phyloP scores from a whole-genome alignment of 2,888 invertebrate species.

The Caenorhabditis sulstoni region DNA sequence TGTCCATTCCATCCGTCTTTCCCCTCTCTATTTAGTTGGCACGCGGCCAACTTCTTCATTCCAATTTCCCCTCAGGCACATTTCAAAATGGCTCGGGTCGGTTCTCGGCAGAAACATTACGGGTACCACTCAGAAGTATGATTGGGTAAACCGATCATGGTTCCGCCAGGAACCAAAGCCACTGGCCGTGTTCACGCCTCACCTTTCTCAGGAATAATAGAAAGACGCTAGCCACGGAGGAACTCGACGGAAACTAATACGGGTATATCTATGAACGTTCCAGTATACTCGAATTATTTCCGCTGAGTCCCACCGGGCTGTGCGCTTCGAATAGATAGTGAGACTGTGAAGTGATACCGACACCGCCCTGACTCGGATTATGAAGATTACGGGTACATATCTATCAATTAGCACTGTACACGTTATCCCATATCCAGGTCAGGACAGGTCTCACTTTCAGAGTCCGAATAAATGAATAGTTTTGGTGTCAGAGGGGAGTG shows the following conservation, averaged over 20 bases:
- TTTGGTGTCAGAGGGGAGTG: neutral
- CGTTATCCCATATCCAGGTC: conserved; percentile 60
- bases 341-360: neutral
- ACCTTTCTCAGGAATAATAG: conserved; percentile 9
- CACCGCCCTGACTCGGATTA: conserved; percentile 52
- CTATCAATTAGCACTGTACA: conserved; percentile 23
- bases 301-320: conserved; percentile 48
- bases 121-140: conserved; percentile 39
- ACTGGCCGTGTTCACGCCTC: conserved; percentile 26
- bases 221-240: conserved; percentile 4
- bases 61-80: neutral
- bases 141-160: conserved; percentile 45
- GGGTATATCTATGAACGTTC: conserved; percentile 41
- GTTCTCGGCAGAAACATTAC: conserved; percentile 60
- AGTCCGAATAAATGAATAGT: conserved; percentile 1
- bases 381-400: conserved; percentile 64
- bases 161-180: conserved; percentile 41
- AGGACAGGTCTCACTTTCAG: conserved; percentile 19
- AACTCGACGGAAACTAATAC: conserved; percentile 64
- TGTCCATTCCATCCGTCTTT: conserved; percentile 10
- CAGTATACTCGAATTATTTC: conserved; percentile 45
- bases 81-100: conserved; percentile 11
- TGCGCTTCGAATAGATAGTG: conserved; percentile 11
- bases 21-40: conserved; percentile 21
- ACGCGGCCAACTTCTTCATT: conserved; percentile 11